Percentiles rank a stretch among this genome's conserved stretches.
These are phyloP conservation scores for Meloidogyne exigua DNA, from an alignment of 1,140 invertebrate genomes.

Conservation along the genomic window DNA sequence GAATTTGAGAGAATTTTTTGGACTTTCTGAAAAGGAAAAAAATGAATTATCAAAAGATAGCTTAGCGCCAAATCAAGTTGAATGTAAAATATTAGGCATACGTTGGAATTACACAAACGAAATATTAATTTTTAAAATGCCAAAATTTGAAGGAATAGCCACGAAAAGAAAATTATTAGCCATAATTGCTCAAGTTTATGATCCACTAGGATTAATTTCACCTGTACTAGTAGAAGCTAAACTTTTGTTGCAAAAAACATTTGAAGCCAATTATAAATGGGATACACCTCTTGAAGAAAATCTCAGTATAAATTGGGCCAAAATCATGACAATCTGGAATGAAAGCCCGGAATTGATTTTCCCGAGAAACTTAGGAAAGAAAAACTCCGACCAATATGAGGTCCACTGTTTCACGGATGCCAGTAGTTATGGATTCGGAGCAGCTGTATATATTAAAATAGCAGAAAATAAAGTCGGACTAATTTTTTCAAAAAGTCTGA, in stretches of 20 bases:
- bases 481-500: constrained; percentile 15
- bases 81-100: not conserved
- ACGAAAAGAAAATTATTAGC: not conserved
- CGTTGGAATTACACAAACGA: not conserved
- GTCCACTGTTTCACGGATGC: constrained; percentile 9
- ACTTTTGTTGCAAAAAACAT: not conserved
- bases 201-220: not conserved
- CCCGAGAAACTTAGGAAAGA: not conserved
- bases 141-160: not conserved
- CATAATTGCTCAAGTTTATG: not conserved
- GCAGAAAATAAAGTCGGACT: not conserved
- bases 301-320: not conserved
- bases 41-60: not conserved
- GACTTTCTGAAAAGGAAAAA: not conserved
- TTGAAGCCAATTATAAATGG: constrained; percentile 10
- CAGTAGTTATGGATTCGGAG: not conserved
- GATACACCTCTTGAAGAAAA: not conserved
- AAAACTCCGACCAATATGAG: too few species aligned
- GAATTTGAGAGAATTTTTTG: not conserved
- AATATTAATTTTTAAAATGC: not conserved
- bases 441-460: not conserved
- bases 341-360: not conserved
- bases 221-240: not conserved
- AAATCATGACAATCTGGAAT: constrained; percentile 7
- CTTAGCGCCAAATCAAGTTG: not conserved